Base-by-base conservation (phyloP, 2,113 vertebrate species). In the Phalacrocorax carbo region DNA sequence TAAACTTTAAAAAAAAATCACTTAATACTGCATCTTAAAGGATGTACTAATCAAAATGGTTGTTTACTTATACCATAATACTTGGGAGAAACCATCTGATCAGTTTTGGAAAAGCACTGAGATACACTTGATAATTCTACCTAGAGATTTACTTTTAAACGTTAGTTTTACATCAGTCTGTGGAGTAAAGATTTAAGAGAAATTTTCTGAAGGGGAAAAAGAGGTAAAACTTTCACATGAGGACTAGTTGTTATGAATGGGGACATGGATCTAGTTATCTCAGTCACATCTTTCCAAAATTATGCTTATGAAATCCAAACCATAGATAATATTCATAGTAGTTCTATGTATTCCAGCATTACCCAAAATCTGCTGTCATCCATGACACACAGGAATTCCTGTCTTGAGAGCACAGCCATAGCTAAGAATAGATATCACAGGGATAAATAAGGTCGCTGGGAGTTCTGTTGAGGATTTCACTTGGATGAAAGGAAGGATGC, bases 401-500 rank as follows among this genome's bases (percentile, higher is more conserved):
- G 60, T 51, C 65, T 78, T 88, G 19, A 64, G 32, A 96, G 16
- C 9, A 48, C 55, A 88, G 29, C 8, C 27, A 69, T 30, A 65
- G 52, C 90, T 91, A 90, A 93, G 57, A 94, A 93, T 80, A 91
- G 75, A 77, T 82, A 64, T 36, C 55, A 60, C 30, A 87, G 30
- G 21, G 15, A 89, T 85, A 79, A 73, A 82, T 93, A 91, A 94
- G n/a, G 87, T 86, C 89, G 62, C 27, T 78, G 49, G 40, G 75
- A 90, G 51, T 55, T 90, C 71, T 94, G 32, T 29, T 68, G 58
- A 86, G 75, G 49, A 90, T 91, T 96, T 85, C 32, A 26, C 36
- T 94, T 91, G 54, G 94, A 95, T 93, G 71, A 60, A 84, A 95
- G 82, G 90, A 96, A 96, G 92, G 75, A 94, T 93, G 49, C 84